phyloP scores from a whole-genome alignment of 2,888 invertebrate species.

The Dynastes grantii region DNA sequence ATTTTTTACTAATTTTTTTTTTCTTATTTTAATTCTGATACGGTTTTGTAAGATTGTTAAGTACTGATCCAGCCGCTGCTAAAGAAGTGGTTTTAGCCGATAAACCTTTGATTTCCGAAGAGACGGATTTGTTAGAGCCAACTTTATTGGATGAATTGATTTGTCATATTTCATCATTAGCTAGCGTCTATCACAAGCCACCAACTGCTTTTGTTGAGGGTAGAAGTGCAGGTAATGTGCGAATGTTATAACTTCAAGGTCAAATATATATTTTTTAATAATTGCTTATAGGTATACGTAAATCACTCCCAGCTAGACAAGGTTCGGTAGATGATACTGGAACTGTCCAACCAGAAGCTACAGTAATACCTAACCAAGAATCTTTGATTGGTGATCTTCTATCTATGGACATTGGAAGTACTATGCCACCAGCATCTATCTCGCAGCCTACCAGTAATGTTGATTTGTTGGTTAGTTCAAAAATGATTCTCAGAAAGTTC shows the following conservation, averaged over 20 bases:
- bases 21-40: too few species aligned
- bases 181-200: constrained; percentile 98
- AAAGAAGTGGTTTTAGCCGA: constrained; percentile 99
- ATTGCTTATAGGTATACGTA: constrained; percentile 74
- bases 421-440: constrained; percentile 72
- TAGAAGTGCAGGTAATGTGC: constrained; percentile 69
- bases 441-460: constrained; percentile 78
- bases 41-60: constrained; percentile 76
- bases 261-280: neutral
- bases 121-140: constrained; percentile 98
- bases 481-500: neutral
- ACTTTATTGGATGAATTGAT: constrained; percentile 97
- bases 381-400: constrained; percentile 97
- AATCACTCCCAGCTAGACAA: constrained; percentile 82
- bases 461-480: constrained; percentile 85
- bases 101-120: constrained; percentile 98
- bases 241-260: neutral
- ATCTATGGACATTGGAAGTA: constrained; percentile 93
- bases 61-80: constrained; percentile 99
- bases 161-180: constrained; percentile 98
- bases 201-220: constrained; percentile 99
- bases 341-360: constrained; percentile 68
- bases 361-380: constrained; percentile 88
- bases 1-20: neutral
- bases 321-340: constrained; percentile 68